A percentile compares a stretch with the other conserved stretches of the same genome.
These are phyloP conservation scores for Nemapogon koenigi DNA, from an alignment of 2,888 invertebrate species.

Conservation along the genomic window DNA sequence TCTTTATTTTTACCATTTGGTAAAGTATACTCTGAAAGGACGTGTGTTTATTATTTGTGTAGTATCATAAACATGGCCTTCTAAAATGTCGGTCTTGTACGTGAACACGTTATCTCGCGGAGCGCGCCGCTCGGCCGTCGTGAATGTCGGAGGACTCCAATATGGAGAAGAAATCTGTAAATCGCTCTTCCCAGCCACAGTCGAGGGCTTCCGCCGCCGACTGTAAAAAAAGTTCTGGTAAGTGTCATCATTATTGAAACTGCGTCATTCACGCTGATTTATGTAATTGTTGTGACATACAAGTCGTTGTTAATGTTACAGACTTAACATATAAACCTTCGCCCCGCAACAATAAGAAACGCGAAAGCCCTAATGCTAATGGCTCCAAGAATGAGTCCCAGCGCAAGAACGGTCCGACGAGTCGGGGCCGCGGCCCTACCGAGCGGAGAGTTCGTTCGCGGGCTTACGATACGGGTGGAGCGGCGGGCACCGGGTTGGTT, in stretches of 20 bases:
- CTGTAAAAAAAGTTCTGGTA: constrained; percentile 76
- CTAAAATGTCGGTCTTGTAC: constrained; percentile 80
- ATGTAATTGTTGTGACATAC: constrained; percentile 9
- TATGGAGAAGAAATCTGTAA: constrained; percentile 81
- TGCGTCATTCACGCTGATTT: constrained; percentile 23
- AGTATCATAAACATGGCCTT: constrained; percentile 77
- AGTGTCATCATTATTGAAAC: constrained; percentile 20
- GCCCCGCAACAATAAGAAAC: constrained; percentile 69
- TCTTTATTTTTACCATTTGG: constrained; percentile 35
- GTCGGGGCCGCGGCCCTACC: constrained; percentile 71
- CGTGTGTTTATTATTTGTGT: constrained; percentile 56
- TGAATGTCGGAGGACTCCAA: constrained; percentile 64
- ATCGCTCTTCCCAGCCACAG: constrained; percentile 71
- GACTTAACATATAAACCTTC: constrained; percentile 62
- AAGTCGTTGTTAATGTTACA: constrained; percentile 19
- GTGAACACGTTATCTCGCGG: constrained; percentile 74
- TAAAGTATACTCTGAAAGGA: constrained; percentile 33
- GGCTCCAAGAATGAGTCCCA: constrained; percentile 70
- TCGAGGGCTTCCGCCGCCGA: constrained; percentile 76
- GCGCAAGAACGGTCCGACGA: constrained; percentile 69
- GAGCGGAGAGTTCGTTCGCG: constrained; percentile 77
- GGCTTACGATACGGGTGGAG: constrained; percentile 65
- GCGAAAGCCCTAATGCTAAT: constrained; percentile 64
- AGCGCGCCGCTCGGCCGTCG: constrained; percentile 64
- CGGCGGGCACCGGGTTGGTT: constrained; percentile 71